A percentile compares a stretch with the other conserved stretches of the same genome.
phyloP scores from a whole-genome alignment of 2,797 vertebrate genomes.

The Harpagifer antarcticus region DNA sequence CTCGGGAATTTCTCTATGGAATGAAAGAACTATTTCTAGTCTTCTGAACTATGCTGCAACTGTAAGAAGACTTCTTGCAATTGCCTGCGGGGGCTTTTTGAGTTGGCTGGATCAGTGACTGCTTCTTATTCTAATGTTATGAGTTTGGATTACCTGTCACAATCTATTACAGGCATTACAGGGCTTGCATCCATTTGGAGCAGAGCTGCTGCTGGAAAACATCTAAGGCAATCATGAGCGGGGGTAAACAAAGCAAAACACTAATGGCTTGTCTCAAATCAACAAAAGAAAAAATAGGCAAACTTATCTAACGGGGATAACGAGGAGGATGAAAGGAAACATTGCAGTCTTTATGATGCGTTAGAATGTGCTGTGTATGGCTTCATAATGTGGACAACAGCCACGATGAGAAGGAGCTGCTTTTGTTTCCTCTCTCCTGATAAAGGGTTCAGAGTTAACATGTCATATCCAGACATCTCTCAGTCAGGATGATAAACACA shows the following conservation, averaged over 20 bases:
- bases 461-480: constrained; percentile 51
- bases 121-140: constrained; percentile 85
- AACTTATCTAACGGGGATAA: constrained; percentile 76
- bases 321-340: constrained; percentile 75
- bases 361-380: constrained; percentile 38
- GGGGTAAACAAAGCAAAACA: constrained; percentile 79
- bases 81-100: constrained; percentile 80
- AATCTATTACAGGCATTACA: constrained; percentile 76
- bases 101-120: constrained; percentile 84
- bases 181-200: constrained; percentile 72
- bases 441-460: constrained; percentile 47
- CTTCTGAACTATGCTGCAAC: constrained; percentile 78
- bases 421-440: constrained; percentile 38
- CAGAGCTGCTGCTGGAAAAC: constrained; percentile 77
- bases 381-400: constrained; percentile 55
- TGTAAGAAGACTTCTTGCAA: constrained; percentile 79
- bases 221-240: constrained; percentile 75
- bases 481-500: constrained; percentile 35
- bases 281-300: constrained; percentile 71
- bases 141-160: constrained; percentile 87
- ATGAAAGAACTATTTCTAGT: constrained; percentile 80
- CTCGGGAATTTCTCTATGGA: constrained; percentile 74
- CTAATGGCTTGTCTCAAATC: constrained; percentile 80
- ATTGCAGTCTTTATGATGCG: constrained; percentile 44
- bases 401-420: constrained; percentile 40